Evolutionary conservation across 2,888 invertebrate species (phyloP), one percentile per base, ranked within the genome.

Genomic region (Caenorhabditis sp.): DNA sequence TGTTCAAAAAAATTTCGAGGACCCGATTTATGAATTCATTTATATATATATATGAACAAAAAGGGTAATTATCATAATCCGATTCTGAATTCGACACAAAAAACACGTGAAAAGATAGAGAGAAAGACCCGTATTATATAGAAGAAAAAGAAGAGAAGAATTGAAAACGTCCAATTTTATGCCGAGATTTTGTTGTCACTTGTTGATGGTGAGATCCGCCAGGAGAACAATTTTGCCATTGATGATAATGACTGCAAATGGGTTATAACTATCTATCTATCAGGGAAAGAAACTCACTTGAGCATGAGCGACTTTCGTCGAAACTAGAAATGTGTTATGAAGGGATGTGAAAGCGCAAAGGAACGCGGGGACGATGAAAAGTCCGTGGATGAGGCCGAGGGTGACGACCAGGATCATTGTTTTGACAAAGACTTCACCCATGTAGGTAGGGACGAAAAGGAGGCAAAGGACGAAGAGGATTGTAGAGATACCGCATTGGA

Each of bases 401-500:
- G 78, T 73, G 7, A 85, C 85, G 26, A 85, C 84, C n/a, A 85
- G 77, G 20, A 85, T 78, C 84, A 85, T 84, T 2, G 85, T 83
- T 56, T 85, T 85, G 38, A 85, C 85, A 70, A 85, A 85, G 12
- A 85, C 84, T 70, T 85, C 83, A 25, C 82, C 78, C 85, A 85
- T 85, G 59, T 85, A 85, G 0, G 84, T 84, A 43, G 82, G 68
- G 5, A 85, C 81, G 60, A 83, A 85, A 1, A 83, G 68, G n/a
- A 85, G 73, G 69, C 84, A 84, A 0, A 78, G 64, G 0, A 85
- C 84, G 57, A 83, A 84, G 21, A 85, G 75, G 43, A 84, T 80
- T 0, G 85, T 85, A 8, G 84, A 84, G 26, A 85, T 66, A 52
- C 85, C 85, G 54, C 84, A 83, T 68, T 85, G 85, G 8, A 85